phyloP scores from a whole-genome alignment of 1,140 invertebrate genomes.

The Stegodyphus mimosarum region DNA sequence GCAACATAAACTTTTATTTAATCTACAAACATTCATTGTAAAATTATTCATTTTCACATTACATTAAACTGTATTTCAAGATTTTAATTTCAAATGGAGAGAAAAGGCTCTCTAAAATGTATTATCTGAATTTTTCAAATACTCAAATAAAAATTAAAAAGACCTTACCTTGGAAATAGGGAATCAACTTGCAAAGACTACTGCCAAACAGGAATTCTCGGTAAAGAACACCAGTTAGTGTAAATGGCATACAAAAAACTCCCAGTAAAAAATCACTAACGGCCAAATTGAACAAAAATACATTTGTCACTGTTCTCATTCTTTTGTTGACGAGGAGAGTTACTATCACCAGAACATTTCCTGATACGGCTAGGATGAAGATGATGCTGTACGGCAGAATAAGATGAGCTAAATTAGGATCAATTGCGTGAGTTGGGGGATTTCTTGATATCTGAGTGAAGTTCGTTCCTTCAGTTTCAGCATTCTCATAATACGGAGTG shows the following conservation, averaged over 20 bases:
- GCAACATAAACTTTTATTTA: no score
- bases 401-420: conserved; percentile 22
- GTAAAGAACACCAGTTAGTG: conserved; percentile 84
- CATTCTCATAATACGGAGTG: no score
- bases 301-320: conserved; percentile 71
- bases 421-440: neutral
- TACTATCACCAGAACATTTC: conserved; percentile 68
- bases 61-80: no score
- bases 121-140: no score
- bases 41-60: no score
- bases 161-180: conserved; percentile 85
- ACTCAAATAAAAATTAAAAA: neutral
- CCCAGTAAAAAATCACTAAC: conserved; percentile 84
- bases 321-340: conserved; percentile 68
- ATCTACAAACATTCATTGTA: no score
- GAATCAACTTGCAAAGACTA: conserved; percentile 83
- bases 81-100: no score
- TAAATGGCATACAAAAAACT: conserved; percentile 89
- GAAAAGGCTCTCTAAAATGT: no score
- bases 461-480: neutral
- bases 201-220: conserved; percentile 86
- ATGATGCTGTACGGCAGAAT: conserved; percentile 66
- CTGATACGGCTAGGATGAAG: conserved; percentile 67
- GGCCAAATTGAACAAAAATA: conserved; percentile 73
- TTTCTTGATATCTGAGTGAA: neutral